A percentile compares a stretch with the other conserved stretches of the same genome.
Evolutionary conservation across 2,888 invertebrate species (phyloP).

Genomic region (Cephus rjabovi): DNA sequence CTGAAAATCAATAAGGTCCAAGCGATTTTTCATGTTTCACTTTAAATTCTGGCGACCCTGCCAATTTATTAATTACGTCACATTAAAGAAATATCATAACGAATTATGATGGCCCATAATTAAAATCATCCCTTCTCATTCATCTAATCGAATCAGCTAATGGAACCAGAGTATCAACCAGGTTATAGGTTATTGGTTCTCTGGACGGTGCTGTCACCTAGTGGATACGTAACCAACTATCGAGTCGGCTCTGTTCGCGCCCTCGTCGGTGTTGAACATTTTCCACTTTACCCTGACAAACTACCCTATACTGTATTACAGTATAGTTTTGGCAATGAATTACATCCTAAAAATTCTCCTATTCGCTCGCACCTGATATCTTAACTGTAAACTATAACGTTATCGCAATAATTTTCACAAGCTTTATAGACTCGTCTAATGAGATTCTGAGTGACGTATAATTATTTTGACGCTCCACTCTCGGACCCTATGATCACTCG

Average conservation of each 20-base stretch:
- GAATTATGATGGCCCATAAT: background rate
- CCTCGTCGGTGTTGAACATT: background rate
- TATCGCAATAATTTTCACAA: background rate
- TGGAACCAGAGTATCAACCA: background rate
- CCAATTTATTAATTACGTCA: background rate
- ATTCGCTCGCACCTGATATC: background rate
- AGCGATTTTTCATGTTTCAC: background rate
- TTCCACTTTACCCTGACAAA: slow-evolving; percentile 5
- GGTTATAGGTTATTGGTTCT: background rate
- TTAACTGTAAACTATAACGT: background rate
- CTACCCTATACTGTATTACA: background rate
- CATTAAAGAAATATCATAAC: background rate
- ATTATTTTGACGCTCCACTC: background rate
- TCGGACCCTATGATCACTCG: background rate
- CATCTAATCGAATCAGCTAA: background rate
- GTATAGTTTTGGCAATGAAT: background rate
- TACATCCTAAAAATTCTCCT: background rate
- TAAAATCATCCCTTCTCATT: background rate
- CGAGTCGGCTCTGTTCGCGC: background rate
- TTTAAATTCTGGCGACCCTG: background rate
- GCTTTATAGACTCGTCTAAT: background rate
- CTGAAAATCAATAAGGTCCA: background rate
- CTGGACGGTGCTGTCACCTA: slow-evolving; percentile 36
- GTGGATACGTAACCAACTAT: slow-evolving; percentile 23
- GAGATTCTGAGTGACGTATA: background rate